Base-by-base conservation (phyloP, 2,113 vertebrate species). In the Xenotilapia longispinis region DNA sequence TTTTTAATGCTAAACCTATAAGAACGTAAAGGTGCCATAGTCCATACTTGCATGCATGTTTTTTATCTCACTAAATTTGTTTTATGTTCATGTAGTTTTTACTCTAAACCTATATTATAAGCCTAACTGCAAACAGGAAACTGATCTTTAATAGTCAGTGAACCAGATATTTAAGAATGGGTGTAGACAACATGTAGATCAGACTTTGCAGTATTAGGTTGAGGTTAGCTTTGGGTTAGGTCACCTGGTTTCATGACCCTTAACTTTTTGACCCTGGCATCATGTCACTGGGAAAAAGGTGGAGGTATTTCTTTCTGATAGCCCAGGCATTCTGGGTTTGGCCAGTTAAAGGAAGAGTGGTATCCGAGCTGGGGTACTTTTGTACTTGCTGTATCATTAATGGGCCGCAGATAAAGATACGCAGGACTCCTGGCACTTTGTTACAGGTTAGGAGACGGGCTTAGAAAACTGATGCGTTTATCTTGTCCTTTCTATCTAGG, bases 301-400 rank as follows among this genome's bases (percentile, higher is more conserved):
- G 53, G 28, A 87, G 92, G 94, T 92, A 90, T 95, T 92, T 94
- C 82, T 94, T 93, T 90, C 87, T 83, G 6, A 45, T 57, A 57
- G 88, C 79, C 88, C 84, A 54, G 55, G 9, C 73, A 42, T 90
- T 89, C 87, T 84, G 85, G 93, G 87, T 84, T 83, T 92, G 94
- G 89, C 91, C 88, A 87, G 87, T 95, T 95, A 81, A 93, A 94
- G 91, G 92, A 94, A 92, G 94, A 94, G 90, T 89, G 91, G 93
- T 92, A 96, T 94, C 87, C 17, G 89, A 94, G 91, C 91, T 84
- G 88, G 81, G 80, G 85, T 94, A 73, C 93, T 90, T 95, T 95
- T 96, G 94, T 96, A 96, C 95, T 89, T 90, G 81, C 90, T 96
- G 88, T 94, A 96, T 96, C 94, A 96, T 96, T 96, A 95, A 96